These are phyloP conservation scores for Crypturellus undulatus DNA, from an alignment of 2,113 vertebrate species.

Conservation along the genomic window DNA sequence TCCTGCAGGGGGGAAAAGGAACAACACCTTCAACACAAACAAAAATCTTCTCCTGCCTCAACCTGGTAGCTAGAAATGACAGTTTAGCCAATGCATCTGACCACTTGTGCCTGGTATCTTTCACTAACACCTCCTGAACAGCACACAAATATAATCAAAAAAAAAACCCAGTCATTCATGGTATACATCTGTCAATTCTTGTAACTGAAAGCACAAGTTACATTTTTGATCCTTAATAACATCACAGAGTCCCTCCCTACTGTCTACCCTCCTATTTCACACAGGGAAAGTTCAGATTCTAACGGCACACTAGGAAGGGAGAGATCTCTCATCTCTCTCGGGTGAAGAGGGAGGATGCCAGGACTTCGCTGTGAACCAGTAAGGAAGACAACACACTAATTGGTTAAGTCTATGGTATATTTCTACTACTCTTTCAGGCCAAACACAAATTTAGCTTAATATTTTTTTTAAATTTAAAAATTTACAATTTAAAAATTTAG, in stretches of 20 bases:
- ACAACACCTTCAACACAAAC: background rate
- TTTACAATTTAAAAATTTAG: background rate
- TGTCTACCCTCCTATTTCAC: background rate
- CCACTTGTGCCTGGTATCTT: background rate
- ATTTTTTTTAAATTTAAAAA: too few species aligned
- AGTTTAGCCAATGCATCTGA: background rate
- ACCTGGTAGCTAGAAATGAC: background rate
- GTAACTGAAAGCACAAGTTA: background rate
- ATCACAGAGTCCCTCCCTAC: background rate
- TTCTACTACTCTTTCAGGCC: background rate
- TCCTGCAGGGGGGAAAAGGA: too few species aligned
- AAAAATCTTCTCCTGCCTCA: background rate
- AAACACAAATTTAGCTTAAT: background rate
- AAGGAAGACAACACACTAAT: accelerated
- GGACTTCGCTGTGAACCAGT: background rate
- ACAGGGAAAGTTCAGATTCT: background rate
- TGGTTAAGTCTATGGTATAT: background rate
- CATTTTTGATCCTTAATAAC: background rate
- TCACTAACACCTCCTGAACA: background rate
- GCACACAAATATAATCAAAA: background rate
- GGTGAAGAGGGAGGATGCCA: background rate
- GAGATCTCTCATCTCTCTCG: background rate
- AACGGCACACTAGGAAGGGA: background rate
- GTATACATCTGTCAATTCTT: background rate
- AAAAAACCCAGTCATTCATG: background rate